phyloP scores from a whole-genome alignment of 92 coral and sea anemone species.

The Epizoanthus illoricatus region DNA sequence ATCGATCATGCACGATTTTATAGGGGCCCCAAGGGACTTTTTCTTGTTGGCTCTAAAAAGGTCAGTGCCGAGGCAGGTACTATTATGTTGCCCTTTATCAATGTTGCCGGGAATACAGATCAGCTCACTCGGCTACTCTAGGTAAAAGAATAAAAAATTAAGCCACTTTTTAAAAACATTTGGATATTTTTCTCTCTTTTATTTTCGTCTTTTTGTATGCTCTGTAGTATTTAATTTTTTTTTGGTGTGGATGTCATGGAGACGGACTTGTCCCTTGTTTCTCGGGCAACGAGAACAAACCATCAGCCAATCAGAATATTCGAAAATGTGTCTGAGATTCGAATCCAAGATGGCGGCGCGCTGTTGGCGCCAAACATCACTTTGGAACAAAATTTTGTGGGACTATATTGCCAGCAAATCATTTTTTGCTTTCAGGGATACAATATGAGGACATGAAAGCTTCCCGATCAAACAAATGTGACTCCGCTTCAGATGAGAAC shows the following conservation, averaged over 20 bases:
- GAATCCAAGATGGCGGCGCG: conserved; percentile 65
- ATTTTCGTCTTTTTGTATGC: too few species aligned
- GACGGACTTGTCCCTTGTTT: conserved; percentile 34
- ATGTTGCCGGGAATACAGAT: too few species aligned
- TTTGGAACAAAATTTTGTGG: not conserved
- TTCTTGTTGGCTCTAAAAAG: not conserved
- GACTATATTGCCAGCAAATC: conserved; percentile 21
- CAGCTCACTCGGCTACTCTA: too few species aligned
- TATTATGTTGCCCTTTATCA: not conserved
- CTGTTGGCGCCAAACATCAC: conserved; percentile 28
- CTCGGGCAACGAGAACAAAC: conserved; percentile 58
- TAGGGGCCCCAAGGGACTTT: not conserved
- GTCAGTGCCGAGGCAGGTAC: not conserved
- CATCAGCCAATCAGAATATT: conserved; percentile 63
- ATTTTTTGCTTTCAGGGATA: not conserved
- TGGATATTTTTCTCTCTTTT: too few species aligned
- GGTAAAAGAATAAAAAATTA: too few species aligned
- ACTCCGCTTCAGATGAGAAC: conserved; percentile 59
- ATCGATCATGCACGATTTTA: not conserved
- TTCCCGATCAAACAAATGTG: conserved; percentile 38
- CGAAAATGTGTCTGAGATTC: conserved; percentile 64
- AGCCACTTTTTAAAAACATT: too few species aligned
- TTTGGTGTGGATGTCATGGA: too few species aligned
- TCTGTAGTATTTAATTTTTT: too few species aligned
- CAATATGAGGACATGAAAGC: conserved; percentile 55